Base-by-base conservation (phyloP, 2,797 vertebrate species). In the Tympanoctomys barrerae region DNA sequence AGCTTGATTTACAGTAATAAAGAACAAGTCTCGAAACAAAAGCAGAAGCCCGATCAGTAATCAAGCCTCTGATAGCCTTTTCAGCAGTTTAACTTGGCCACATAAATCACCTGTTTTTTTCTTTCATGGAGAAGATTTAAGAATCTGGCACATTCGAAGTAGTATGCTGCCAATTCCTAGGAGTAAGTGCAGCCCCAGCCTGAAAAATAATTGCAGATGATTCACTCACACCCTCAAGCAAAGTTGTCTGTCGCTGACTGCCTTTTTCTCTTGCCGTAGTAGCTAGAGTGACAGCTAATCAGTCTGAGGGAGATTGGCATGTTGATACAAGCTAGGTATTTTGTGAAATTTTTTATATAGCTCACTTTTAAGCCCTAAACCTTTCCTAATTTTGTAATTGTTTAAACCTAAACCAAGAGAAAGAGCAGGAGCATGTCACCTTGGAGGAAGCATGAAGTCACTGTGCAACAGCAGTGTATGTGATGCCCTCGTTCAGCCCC, bases 1-100 rank as follows among this genome's bases (percentile, higher is more conserved):
- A 96, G 75, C 80, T 95, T 96, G 3, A 68, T 88, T 84, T 80
- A 85, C 31, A 64, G 19, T 80, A 52, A 71, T 92, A 46, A 97
- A 52, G 70, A 94, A 57, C 78, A 92, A 85, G 49, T 94, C 80
- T 97, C 68, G 93, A 90, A 96, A 84, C 62, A 97, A 95, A 90
- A 78, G 33, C n/a, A 92, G 22, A 19, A 94, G n/a, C 28, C 31
- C 62, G 77, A 64, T 52, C 77, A 94, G 13, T 78, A 90, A 90
- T 83, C 21, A 33, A 77, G 33, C 86, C 46, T 78, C 61, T n/a
- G 70, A 66, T 64, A 31, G 77, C 92, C 88, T 11, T 94, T 90
- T 92, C 42, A 87, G 33, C 86, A 94, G 36, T 64, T 92, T 64
- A 83, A 62, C 33, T 95, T 93, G 91, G 66, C 81, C 94, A 80